Base-by-base conservation (phyloP, 2,113 vertebrate species). In the Lontra canadensis region DNA sequence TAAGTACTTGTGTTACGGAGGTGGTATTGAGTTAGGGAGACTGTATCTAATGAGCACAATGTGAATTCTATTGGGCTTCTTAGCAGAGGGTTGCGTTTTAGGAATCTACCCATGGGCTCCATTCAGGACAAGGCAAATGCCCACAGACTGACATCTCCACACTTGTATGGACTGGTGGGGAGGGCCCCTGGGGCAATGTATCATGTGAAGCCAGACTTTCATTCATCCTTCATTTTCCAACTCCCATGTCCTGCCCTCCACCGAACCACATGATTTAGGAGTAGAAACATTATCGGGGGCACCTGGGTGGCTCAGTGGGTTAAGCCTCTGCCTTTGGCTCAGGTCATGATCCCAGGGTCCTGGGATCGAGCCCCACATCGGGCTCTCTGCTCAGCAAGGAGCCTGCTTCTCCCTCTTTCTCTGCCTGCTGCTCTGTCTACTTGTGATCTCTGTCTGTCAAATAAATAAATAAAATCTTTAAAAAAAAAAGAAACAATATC, bases 221-320 rank as follows among this genome's bases (percentile, higher is more conserved):
- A 17, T 76, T 92, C 29, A 20, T 47, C 73, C 89, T 86, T 92
- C 49, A 34, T 94, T 94, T 95, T 63, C 81, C 88, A 94, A 42
- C 55, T 80, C 69, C 55, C 14, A 17, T 23, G 36, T 74, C 49
- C 61, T 87, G 63, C n/a, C 18, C 2, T 78, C 42, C 49, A 59
- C 63, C 6, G 34, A 85, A 44, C 31, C n/a, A 26, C 85, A 71
- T 74, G 76, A 67, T 42, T 73, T 14, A 6, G 18, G 0, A 1
- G 2, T 34, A 5, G 85, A 90, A 93, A 52, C 14, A 14, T 14
- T 18, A 14, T 12, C 61, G 63, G 42, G 42, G 42, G 42, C 42
- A 7, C 42, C 42, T 42, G 42, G 5, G 42, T 42, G 42, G 42
- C 42, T 42, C 42, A 42, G 42, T 42, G 42, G 42, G 6, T 42